Conservation (phyloP, 2,888 invertebrate species). For the Lottia gigantea region DNA sequence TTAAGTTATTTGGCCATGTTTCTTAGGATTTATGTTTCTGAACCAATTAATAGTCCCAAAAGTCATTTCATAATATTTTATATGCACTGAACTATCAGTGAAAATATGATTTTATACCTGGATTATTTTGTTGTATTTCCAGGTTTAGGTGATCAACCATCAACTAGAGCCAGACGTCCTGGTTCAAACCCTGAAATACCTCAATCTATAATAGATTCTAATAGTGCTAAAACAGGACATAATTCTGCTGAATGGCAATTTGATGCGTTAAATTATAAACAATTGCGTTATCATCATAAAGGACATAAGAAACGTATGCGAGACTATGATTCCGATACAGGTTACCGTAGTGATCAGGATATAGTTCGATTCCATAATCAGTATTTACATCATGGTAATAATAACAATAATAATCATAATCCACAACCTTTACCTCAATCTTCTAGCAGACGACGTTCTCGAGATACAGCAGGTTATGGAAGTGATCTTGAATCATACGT, state of each 20-base stretch:
- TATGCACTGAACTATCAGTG: no score
- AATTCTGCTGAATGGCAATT: background rate
- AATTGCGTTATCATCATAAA: conserved; percentile 21
- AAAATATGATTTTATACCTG: no score
- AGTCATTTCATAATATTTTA: no score
- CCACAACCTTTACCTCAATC: conserved; percentile 27
- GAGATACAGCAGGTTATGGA: conserved; percentile 51
- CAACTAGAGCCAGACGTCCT: background rate
- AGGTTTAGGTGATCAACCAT: background rate
- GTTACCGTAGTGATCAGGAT: conserved; percentile 62
- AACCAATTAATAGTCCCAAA: conserved; percentile 14
- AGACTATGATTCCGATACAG: conserved; percentile 65
- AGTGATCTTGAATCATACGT: conserved; percentile 61
- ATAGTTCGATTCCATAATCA: conserved; percentile 34
- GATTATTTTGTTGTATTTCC: background rate
- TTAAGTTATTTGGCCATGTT: conserved; percentile 17
- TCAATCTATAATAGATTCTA: background rate
- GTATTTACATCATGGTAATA: conserved; percentile 14
- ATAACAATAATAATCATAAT: conserved; percentile 22
- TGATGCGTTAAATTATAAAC: conserved; percentile 5
- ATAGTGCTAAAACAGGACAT: conserved; percentile 1
- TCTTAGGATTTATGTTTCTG: conserved; percentile 18
- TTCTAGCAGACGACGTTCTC: conserved; percentile 14
- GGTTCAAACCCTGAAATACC: conserved; percentile 4
- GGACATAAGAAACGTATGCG: conserved; percentile 39